A percentile compares a stretch with the other conserved stretches of the same genome.
These are phyloP conservation scores for Drosophila mayaguana DNA, from an alignment of 2,888 invertebrate species.

Conservation along the genomic window DNA sequence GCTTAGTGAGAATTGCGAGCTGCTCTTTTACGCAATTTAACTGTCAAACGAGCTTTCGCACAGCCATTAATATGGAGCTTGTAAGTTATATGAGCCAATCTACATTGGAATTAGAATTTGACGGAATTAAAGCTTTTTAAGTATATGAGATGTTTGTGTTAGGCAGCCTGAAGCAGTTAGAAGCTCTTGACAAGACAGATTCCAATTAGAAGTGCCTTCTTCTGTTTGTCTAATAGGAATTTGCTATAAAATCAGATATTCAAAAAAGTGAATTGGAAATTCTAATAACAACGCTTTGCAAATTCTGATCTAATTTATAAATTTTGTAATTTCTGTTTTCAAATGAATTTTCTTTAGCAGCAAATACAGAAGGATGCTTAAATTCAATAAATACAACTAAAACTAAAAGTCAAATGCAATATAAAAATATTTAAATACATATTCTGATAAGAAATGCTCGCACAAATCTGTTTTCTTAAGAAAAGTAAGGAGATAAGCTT, in stretches of 20 bases:
- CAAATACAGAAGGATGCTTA: too few relatives aligned
- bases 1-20: neutral
- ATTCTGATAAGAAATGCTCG: too few relatives aligned
- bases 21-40: conserved; percentile 27
- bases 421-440: too few relatives aligned
- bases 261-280: neutral
- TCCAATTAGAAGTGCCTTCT: neutral
- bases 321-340: neutral
- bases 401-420: too few relatives aligned
- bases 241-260: too few relatives aligned
- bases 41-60: conserved; percentile 32
- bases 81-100: conserved; percentile 4
- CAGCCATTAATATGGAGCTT: conserved; percentile 25
- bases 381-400: too few relatives aligned
- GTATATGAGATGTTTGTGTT: neutral
- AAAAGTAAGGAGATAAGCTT: too few relatives aligned
- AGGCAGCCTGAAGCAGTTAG: neutral
- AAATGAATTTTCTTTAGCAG: too few relatives aligned
- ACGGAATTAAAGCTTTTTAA: neutral
- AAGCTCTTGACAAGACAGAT: neutral
- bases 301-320: neutral
- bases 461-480: too few relatives aligned
- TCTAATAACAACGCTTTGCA: neutral
- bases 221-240: neutral
- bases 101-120: conserved; percentile 1